phyloP scores from a whole-genome alignment of 2,797 vertebrate species.

The Naso thynnoides region DNA sequence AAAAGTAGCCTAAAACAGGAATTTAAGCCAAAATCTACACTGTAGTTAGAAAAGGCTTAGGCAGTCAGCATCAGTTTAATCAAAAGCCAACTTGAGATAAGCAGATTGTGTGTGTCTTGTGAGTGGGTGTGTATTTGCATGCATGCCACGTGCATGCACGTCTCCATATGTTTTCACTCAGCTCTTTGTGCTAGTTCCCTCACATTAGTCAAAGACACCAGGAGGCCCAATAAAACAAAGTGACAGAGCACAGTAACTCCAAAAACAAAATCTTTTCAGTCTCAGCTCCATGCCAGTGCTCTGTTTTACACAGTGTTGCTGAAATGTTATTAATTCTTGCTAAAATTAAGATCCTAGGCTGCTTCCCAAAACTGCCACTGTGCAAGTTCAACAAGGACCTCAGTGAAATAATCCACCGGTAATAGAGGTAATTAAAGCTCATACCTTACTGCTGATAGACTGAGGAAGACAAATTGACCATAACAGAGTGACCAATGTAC shows the following conservation, averaged over 20 bases:
- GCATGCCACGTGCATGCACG: slow-evolving; percentile 33
- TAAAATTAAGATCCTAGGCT: slow-evolving; percentile 57
- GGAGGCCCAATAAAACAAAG: slow-evolving; percentile 78
- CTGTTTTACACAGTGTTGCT: slow-evolving; percentile 39
- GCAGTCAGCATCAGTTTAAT: slow-evolving; percentile 36
- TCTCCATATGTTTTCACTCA: slow-evolving; percentile 76
- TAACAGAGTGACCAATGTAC: slow-evolving; percentile 20
- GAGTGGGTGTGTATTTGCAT: slow-evolving; percentile 29
- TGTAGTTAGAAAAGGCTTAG: slow-evolving; percentile 18
- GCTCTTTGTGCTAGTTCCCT: slow-evolving; percentile 62
- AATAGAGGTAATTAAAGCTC: slow-evolving; percentile 49
- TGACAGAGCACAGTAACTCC: slow-evolving; percentile 73
- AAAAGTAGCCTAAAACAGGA: slow-evolving; percentile 6
- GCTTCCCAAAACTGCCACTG: slow-evolving; percentile 64
- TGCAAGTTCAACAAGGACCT: slow-evolving; percentile 52
- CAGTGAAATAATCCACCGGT: slow-evolving; percentile 39
- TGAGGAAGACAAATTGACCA: slow-evolving; percentile 22
- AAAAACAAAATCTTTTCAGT: slow-evolving; percentile 60
- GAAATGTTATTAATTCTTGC: slow-evolving; percentile 57
- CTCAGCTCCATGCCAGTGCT: slow-evolving; percentile 41
- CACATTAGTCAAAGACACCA: slow-evolving; percentile 73
- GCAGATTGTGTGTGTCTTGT: slow-evolving; percentile 14
- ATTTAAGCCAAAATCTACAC: slow-evolving; percentile 20
- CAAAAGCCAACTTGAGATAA: slow-evolving; percentile 46
- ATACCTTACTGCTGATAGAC: slow-evolving; percentile 40